These are phyloP conservation scores for Camelus bactrianus DNA, from an alignment of 2,113 vertebrate genomes.

Conservation along the genomic window DNA sequence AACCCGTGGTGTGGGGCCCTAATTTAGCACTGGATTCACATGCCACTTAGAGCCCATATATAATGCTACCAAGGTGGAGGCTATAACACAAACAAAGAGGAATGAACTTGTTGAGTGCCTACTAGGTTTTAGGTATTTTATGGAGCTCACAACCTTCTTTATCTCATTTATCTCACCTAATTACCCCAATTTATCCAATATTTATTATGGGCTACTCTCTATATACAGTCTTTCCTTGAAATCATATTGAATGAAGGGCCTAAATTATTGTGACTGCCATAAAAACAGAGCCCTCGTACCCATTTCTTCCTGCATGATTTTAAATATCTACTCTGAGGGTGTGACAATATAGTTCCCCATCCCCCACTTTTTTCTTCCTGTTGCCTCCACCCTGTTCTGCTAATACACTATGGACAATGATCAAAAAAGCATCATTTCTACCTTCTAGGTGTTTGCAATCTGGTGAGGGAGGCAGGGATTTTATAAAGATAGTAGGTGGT, in stretches of 20 bases:
- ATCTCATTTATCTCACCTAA: slow-evolving; percentile 2
- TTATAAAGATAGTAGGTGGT: background rate
- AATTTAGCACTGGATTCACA: background rate
- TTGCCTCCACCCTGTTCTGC: background rate
- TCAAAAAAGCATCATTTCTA: background rate
- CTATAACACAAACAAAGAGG: background rate
- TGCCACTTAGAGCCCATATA: background rate
- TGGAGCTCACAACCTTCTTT: background rate
- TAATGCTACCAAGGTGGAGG: background rate
- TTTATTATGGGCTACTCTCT: background rate
- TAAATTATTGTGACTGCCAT: background rate
- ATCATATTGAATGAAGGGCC: background rate
- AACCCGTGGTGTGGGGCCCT: background rate
- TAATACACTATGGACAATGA: background rate
- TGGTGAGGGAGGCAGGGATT: background rate
- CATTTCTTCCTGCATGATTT: background rate
- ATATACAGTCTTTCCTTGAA: background rate
- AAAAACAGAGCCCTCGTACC: background rate
- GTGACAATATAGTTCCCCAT: background rate
- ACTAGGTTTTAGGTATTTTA: background rate
- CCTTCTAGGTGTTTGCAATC: background rate
- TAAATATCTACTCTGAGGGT: background rate
- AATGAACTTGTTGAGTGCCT: background rate
- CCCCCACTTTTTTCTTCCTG: background rate
- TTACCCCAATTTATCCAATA: slow-evolving; percentile 18